These are phyloP conservation scores for Nesometra sesokonis DNA, from an alignment of 35 echinoderm and acorn worm genomes.

Conservation along the genomic window DNA sequence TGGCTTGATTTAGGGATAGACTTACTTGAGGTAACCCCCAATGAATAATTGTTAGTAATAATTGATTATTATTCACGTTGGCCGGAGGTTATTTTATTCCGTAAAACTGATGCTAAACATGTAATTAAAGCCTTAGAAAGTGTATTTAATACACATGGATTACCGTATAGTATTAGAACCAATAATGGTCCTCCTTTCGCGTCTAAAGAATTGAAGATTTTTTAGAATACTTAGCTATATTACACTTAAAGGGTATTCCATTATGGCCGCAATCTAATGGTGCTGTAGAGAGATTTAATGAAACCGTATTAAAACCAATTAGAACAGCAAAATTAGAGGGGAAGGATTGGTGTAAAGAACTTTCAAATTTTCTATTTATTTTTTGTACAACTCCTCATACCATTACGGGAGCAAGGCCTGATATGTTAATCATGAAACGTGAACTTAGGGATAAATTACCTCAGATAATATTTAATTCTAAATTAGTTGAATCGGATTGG, in stretches of 20 bases:
- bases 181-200: conserved; percentile 12
- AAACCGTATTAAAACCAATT: background rate
- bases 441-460: background rate
- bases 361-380: background rate
- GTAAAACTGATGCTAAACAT: background rate
- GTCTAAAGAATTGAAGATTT: background rate
- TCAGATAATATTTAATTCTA: background rate
- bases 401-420: background rate
- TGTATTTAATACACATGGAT: conserved; percentile 21
- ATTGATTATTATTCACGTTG: conserved; percentile 1
- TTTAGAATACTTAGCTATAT: background rate
- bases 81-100: background rate
- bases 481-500: background rate
- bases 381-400: background rate
- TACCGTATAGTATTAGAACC: background rate
- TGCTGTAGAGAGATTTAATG: background rate
- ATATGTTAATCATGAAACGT: background rate
- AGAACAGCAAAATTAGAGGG: background rate
- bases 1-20: background rate
- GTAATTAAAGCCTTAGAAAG: background rate
- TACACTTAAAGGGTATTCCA: background rate
- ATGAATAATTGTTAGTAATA: background rate
- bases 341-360: background rate
- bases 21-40: background rate
- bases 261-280: background rate